Conservation (phyloP, 2,797 vertebrate genomes). For the Poecilia velifera region DNA sequence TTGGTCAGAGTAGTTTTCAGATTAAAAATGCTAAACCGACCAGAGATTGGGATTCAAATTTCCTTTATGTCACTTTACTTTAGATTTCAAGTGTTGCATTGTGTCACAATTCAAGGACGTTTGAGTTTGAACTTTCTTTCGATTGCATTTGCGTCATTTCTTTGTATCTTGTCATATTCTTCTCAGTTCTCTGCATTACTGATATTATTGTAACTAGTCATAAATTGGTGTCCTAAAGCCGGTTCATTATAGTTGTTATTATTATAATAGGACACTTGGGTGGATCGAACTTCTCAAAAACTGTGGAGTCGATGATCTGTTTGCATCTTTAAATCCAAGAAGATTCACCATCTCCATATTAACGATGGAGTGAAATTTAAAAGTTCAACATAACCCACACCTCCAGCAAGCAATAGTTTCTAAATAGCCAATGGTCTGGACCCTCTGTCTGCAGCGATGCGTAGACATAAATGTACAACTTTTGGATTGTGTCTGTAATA, state of each 20-base stretch:
- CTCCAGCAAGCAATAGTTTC: too few species aligned
- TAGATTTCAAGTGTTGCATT: neutral
- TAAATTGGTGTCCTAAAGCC: too few species aligned
- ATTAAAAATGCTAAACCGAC: neutral
- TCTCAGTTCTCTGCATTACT: neutral
- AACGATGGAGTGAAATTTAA: too few species aligned
- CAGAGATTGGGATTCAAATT: neutral
- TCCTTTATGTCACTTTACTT: neutral
- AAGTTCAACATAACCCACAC: too few species aligned
- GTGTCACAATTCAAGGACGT: neutral
- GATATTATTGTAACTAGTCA: neutral
- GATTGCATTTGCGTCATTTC: neutral
- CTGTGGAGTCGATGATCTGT: too few species aligned
- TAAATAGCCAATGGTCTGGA: too few species aligned
- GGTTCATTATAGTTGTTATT: too few species aligned
- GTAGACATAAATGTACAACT: neutral
- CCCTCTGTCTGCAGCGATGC: too few species aligned
- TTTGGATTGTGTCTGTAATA: neutral
- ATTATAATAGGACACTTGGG: too few species aligned
- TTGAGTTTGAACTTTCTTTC: neutral
- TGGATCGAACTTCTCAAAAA: too few species aligned
- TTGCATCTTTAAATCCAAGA: too few species aligned
- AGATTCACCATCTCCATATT: too few species aligned
- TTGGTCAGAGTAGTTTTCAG: neutral
- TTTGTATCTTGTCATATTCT: neutral